Conservation (phyloP, 2,113 vertebrate genomes). For the Ctenodactylus gundi region DNA sequence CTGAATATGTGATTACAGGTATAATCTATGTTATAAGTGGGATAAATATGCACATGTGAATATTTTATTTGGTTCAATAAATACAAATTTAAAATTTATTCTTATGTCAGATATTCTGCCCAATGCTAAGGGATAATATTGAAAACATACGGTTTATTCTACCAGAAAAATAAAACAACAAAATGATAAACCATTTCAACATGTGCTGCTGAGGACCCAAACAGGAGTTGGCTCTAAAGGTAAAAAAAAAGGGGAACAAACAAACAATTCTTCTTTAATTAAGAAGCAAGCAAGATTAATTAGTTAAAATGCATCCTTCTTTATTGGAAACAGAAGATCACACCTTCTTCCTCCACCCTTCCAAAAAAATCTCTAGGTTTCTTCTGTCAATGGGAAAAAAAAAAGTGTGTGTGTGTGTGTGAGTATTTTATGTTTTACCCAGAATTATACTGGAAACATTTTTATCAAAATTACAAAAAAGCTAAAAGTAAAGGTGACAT, state of each 20-base stretch:
- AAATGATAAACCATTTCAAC: not conserved
- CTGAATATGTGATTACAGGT: not conserved
- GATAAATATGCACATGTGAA: not conserved
- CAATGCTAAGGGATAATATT: rapidly evolving
- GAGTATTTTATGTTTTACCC: not conserved
- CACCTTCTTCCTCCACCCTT: not conserved
- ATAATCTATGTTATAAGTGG: too few species aligned
- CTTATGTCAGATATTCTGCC: not conserved
- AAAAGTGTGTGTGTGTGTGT: not conserved
- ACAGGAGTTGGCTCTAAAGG: not conserved
- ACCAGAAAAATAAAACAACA: not conserved
- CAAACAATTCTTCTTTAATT: too few species aligned
- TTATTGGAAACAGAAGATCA: not conserved
- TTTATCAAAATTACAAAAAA: not conserved
- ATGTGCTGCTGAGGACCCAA: not conserved
- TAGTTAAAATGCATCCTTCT: not conserved
- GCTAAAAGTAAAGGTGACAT: not conserved
- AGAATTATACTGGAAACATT: not conserved
- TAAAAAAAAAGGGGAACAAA: too few species aligned
- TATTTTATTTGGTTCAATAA: not conserved
- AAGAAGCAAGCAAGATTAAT: too few species aligned
- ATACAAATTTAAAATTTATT: not conserved
- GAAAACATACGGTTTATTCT: not conserved
- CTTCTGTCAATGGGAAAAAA: not conserved
- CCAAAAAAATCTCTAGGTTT: not conserved